Conservation (phyloP, 2,797 vertebrate genomes). For the Scolopax rusticola region DNA sequence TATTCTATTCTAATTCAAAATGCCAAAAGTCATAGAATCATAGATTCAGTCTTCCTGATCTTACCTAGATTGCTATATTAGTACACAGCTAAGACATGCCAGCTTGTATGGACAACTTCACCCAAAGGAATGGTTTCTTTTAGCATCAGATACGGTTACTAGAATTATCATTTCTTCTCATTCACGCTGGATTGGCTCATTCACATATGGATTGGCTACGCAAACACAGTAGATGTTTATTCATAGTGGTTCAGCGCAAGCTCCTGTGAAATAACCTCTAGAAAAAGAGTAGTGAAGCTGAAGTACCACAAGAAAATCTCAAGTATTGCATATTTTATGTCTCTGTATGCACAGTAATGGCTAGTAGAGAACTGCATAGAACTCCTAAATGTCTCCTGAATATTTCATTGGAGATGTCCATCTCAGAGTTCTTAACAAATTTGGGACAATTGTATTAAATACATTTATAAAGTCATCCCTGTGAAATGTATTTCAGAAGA, state of each 20-base stretch:
- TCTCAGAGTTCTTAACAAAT: neutral
- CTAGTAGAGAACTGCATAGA: neutral
- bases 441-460: neutral
- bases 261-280: conserved; percentile 21
- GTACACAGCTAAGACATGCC: neutral
- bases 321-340: neutral
- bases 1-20: neutral
- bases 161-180: neutral
- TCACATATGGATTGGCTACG: neutral
- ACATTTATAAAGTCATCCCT: neutral
- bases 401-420: neutral
- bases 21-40: neutral
- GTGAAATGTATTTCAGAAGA: neutral
- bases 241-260: neutral
- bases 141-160: neutral
- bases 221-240: conserved; percentile 14
- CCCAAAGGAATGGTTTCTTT: neutral
- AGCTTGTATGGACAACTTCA: neutral
- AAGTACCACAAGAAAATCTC: neutral
- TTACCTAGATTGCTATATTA: neutral
- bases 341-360: neutral
- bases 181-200: neutral
- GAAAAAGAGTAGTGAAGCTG: neutral
- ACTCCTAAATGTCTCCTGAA: conserved; percentile 2
- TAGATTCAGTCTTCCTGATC: neutral